These are phyloP conservation scores for Thereva nobilitata DNA, from an alignment of 2,888 invertebrate genomes.

Conservation along the genomic window DNA sequence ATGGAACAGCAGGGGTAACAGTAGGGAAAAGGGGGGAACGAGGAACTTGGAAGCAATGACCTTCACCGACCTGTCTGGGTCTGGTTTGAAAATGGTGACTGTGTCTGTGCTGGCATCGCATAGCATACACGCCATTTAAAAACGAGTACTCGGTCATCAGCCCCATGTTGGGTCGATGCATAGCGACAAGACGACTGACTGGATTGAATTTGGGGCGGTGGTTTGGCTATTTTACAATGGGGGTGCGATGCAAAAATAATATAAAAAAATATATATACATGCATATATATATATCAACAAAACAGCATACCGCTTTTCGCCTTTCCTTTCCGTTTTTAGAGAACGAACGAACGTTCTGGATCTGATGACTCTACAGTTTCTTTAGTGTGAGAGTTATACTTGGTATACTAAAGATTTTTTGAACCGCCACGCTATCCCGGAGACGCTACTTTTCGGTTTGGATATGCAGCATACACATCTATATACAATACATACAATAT, in stretches of 20 bases:
- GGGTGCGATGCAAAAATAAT: neutral
- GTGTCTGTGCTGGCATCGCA: constrained; percentile 5
- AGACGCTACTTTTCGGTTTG: too few species aligned
- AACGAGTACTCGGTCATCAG: constrained; percentile 42
- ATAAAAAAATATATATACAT: neutral
- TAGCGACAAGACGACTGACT: constrained; percentile 27
- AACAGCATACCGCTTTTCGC: too few species aligned
- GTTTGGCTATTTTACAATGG: constrained; percentile 3
- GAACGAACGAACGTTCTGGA: too few species aligned
- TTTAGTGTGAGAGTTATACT: too few species aligned
- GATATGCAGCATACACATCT: too few species aligned
- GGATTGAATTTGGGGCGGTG: constrained; percentile 29
- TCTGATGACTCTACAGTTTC: too few species aligned
- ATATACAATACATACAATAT: too few species aligned
- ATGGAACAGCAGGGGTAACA: constrained; percentile 37
- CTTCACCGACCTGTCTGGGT: constrained; percentile 58
- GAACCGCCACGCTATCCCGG: too few species aligned
- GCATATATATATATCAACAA: too few species aligned
- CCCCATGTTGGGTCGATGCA: constrained; percentile 36
- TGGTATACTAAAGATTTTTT: too few species aligned
- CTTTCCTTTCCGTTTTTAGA: too few species aligned
- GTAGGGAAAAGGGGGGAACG: constrained; percentile 51
- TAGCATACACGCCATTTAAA: constrained; percentile 28
- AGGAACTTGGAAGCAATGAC: constrained; percentile 59
- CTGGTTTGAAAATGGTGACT: constrained; percentile 27